Evolutionary conservation across 2,797 vertebrate species (phyloP).

Genomic region (Ambastaia sidthimunki): DNA sequence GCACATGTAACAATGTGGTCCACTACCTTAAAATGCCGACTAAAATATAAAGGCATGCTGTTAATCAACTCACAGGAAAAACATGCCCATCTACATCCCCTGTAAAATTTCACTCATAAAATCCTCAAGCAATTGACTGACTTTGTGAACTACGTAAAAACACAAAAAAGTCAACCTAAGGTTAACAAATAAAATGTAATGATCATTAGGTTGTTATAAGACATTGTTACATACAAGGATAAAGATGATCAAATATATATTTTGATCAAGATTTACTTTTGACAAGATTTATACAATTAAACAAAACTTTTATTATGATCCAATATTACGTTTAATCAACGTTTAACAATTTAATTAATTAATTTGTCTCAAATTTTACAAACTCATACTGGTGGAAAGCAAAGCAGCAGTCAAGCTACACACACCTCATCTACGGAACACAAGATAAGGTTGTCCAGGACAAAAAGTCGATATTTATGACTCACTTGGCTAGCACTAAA

Average conservation of each 20-base stretch:
- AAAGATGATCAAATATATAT: slow-evolving; percentile 13
- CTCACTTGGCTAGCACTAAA: slow-evolving; percentile 99
- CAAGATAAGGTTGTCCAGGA: slow-evolving; percentile 95
- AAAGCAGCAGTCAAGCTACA: slow-evolving; percentile 72
- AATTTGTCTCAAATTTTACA: slow-evolving; percentile 63
- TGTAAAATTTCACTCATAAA: slow-evolving; percentile 59
- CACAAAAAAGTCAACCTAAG: slow-evolving; percentile 5
- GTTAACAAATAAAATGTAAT: slow-evolving; percentile 26
- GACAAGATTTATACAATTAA: slow-evolving; percentile 57
- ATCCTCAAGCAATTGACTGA: slow-evolving; percentile 51
- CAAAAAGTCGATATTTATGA: slow-evolving; percentile 96
- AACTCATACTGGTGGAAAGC: slow-evolving; percentile 61
- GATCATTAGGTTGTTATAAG: slow-evolving; percentile 7
- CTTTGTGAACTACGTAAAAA: slow-evolving; percentile 25
- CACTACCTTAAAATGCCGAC: slow-evolving; percentile 32
- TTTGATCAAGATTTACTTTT: slow-evolving; percentile 1
- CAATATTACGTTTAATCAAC: slow-evolving; percentile 55
- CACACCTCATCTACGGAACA: slow-evolving; percentile 88
- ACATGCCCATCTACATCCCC: slow-evolving; percentile 55
- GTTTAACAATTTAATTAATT: no score
- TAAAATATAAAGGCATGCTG: slow-evolving; percentile 68
- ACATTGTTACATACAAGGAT: slow-evolving; percentile 33
- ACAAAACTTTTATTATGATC: slow-evolving; percentile 69
- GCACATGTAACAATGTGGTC: slow-evolving; percentile 17
- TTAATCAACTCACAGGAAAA: slow-evolving; percentile 47